Base-by-base conservation (phyloP, 2,797 vertebrate species). In the Chanos chanos region DNA sequence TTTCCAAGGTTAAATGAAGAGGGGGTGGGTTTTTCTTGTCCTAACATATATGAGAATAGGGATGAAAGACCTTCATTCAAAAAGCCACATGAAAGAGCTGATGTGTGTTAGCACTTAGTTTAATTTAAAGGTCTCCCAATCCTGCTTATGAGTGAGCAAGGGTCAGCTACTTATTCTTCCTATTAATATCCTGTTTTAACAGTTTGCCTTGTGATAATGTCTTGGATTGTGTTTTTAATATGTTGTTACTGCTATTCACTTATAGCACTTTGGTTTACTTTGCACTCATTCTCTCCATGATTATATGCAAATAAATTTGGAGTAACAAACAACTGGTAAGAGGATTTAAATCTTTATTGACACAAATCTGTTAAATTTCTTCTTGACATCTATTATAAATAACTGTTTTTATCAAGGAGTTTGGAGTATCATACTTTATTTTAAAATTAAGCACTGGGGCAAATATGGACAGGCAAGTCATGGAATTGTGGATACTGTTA, bases 331-430 rank as follows among this genome's bases (percentile, higher is more conserved):
- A 31, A 21, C 33, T 58, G 53, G 37, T 15, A 48, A 13, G 44
- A 44, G 40, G 24, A 64, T 78, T 82, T 74, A 15, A 48, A 71
- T 68, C 81, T 87, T 89, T 87, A 89, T 88, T 89, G 78, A 80
- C 80, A 79, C 70, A 71, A 61, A 79, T 65, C 16, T 73, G 61
- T 68, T 73, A 70, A 5, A 50, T 70, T 83, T 71, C 45, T 39
- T 75, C 72, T 80, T 73, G 79, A 64, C 74, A 56, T 76, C 80
- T 83, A 83, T 82, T 87, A 86, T 89, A 88, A 87, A 87, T 85
- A 82, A 13, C 53, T 70, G 69, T 74, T 69, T 52, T 65, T 70
- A 71, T 48, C 71, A 50, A 73, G 21, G 53, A 62, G 55, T 57
- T 43, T 2, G 4, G 36, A 66, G 55, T 55, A 33, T 76, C 61